Base-by-base conservation (phyloP, 2,888 invertebrate genomes). In the Cosmia pyralina region DNA sequence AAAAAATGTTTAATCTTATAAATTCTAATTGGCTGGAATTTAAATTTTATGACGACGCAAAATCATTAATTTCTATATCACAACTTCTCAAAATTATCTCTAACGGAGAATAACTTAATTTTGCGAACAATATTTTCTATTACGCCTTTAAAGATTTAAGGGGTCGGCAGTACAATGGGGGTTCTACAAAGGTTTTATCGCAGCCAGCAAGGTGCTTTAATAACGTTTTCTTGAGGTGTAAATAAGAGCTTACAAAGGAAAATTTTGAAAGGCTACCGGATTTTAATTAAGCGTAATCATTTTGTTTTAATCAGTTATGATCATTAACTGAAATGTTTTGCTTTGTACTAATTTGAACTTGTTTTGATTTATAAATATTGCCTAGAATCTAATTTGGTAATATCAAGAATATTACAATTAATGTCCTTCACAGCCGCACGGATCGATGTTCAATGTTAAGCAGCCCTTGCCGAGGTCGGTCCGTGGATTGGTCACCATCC, bases 51-150 rank as follows among this genome's bases (percentile, higher is more conserved):
- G 50, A 69, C 68, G 46, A 0, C 69, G 38, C 65, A 82, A 79
- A 75, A 65, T 68, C 71, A 84, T 80, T 78, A 84, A 85, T 85
- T 86, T 84, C 77, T 77, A 85, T 77, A 80, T 44, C 34, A 69
- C 74, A 67, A 59, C 79, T 62, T 85, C 64, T 59, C 46, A 57
- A 84, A 79, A 81, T 85, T 82, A 82, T 79, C 76, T 50, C 68
- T 72, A 53, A 82, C 74, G 75, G 70, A 76, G 69, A 84, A 85
- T 74, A 81, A 83, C 83, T 86, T 87, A 81, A 88, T 87, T 88
- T 88, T 70, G 80, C 70, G 69, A 79, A 87, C 82, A 87, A 88
- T 84, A 87, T 88, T 87, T 86, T 86, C 85, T 85, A 87, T 89
- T 87, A 87, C 84, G 82, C 81, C 71, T 79, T 69, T 74, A 87